Evolutionary conservation across 2,797 vertebrate genomes (phyloP), one percentile per base, ranked within the genome.

Genomic region (Syngnathus rostellatus): DNA sequence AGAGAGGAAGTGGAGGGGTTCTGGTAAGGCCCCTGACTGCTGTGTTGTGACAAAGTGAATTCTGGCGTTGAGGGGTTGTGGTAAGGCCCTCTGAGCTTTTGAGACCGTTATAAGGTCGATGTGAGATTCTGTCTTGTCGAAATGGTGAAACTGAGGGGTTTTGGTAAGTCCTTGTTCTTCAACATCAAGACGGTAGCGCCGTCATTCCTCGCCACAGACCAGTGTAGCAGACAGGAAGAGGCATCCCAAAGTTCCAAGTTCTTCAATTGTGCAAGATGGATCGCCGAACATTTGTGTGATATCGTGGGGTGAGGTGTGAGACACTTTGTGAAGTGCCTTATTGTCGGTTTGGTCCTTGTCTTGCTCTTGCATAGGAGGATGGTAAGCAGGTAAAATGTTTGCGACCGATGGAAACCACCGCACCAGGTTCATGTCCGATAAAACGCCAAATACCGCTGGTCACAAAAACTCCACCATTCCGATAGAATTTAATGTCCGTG

Each of bases 1-100:
- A 48, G 45, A 63, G 60, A 69, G 78, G 59, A 59, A 66, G 57
- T 75, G 62, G 77, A 67, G 77, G 70, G 80, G 83, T 82, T 78
- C 23, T 82, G 85, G 86, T 88, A 87, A 89, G 88, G 81, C 82
- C 88, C 85, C 81, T 59, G 57, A 17, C 74, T 74, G 76, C 70
- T 53, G 73, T 53, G 73, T 72, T 78, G 77, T 75, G 72, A 72
- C 67, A 3, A 21, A 43, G 67, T 78, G 70, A 69, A 25, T 62
- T 76, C 64, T 79, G 70, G 71, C 77, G 72, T 63, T 66, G 76
- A 67, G 66, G 68, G 70, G 60, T 68, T 70, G 78, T 67, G 82
- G 77, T 79, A 78, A 81, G 79, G 72, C 71, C 80, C 69, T 74
- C 0, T 64, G 71, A 45, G 43, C 45, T 67, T 50, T 68, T 25